Base-by-base conservation (phyloP, 1,140 invertebrate species). In the Drosophila sp. region DNA sequence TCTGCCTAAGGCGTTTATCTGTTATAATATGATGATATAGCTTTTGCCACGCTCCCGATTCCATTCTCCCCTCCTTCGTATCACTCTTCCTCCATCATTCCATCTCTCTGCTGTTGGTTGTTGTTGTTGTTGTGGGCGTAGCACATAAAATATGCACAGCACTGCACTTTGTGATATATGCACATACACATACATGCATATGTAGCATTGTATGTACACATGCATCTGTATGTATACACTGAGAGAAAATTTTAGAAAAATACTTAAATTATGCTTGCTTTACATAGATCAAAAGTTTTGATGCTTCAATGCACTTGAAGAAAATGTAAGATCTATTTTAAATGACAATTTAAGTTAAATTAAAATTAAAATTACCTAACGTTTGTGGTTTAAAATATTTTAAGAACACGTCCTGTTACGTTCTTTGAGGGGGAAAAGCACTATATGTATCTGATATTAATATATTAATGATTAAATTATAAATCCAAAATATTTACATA, bases 1-100 rank as follows among this genome's bases (percentile, higher is more conserved):
- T 40, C 57, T 73, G 83, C 83, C 84, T 83, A 80, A 87, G 83
- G 83, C 83, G 76, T 89, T 87, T 87, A 89, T 87, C 80, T 80
- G 70, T 63, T 83, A 79, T 74, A 83, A 80, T 70, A 82, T 77
- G 80, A 86, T 89, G 79, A 79, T 76, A 85, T 76, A 68, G 82
- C 72, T 66, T 66, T 61, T 50, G 23, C 44, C 23, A 50, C 2
- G n/a, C 41, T 62, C 65, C 50, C 66, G 57, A 55, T 61, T 44
- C 7, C 41, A 5, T 11, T 25, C 44, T 4, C 2, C 23, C 10
- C 44, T 10, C 6, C 40, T 3, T n/a, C n/a, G 1, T 25, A 6
- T 17, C 44, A 7, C 44, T 27, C 17, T 27, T 1, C 7, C 44
- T 17, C 23, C 10, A 27, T 50, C 17, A 23, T 7, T 47, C 40